Conservation (phyloP, 2,888 invertebrate species). For the Thymelicus acteon region DNA sequence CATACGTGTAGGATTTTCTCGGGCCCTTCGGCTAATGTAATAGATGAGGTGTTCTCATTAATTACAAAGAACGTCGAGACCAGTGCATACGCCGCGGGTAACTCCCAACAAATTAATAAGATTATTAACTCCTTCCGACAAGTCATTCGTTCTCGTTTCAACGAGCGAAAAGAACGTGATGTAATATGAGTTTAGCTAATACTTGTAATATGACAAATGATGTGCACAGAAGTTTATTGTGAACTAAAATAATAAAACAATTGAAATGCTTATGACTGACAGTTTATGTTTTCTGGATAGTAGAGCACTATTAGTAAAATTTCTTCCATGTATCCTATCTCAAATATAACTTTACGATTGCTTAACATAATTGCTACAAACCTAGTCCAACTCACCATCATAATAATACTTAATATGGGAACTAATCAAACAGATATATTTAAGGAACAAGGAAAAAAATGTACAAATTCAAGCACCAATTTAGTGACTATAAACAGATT, state of each 20-base stretch:
- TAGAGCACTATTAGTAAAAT: too few relatives aligned
- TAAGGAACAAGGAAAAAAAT: too few relatives aligned
- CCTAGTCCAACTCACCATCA: too few relatives aligned
- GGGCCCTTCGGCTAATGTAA: slow-evolving; percentile 81
- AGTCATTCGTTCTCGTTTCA: slow-evolving; percentile 71
- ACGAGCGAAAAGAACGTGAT: slow-evolving; percentile 23
- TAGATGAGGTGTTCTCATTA: slow-evolving; percentile 84
- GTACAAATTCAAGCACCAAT: too few relatives aligned
- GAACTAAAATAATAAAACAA: too few relatives aligned
- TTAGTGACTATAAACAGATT: background rate
- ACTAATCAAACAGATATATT: too few relatives aligned
- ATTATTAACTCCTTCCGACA: slow-evolving; percentile 82
- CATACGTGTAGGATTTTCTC: slow-evolving; percentile 70
- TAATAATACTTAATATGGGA: too few relatives aligned
- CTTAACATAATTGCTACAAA: too few relatives aligned
- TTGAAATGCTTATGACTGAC: too few relatives aligned
- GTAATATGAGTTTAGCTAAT: slow-evolving; percentile 4
- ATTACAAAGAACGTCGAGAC: slow-evolving; percentile 82
- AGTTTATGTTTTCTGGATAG: too few relatives aligned
- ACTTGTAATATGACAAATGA: background rate
- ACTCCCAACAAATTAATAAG: slow-evolving; percentile 79
- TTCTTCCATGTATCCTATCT: too few relatives aligned
- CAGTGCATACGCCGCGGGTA: slow-evolving; percentile 72
- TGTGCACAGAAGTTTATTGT: background rate
- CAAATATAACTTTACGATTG: too few relatives aligned